Base-by-base conservation (phyloP, 2,888 invertebrate species). In the Volucella inanis region DNA sequence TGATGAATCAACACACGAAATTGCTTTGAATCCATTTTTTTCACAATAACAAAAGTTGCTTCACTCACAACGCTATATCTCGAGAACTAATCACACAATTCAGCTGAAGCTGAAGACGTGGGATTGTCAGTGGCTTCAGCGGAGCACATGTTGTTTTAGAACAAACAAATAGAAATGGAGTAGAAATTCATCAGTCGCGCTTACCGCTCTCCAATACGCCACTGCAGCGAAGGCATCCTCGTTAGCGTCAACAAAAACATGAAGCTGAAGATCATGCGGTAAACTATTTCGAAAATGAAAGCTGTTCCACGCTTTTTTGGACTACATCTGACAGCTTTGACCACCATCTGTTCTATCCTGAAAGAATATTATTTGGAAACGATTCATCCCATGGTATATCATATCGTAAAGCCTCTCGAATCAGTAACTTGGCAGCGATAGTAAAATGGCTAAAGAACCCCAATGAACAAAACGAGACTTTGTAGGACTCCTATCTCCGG, bases 191-290 rank as follows among this genome's bases (percentile, higher is more conserved):
- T 61, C 38, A 22, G 10, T 70, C 68, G 54, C 3, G 11, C 11
- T 12, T 1, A 47, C 0, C 31, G 3, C 14, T 11, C 67, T 43
- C 47, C 67, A 68, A 43, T 68, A 77, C 11, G 76, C 76, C 8
- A 68, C 76, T 2, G 68, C 49, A 11, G 67, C 76, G 41, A 59
- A 62, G 14, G 74, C 64, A 3, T 50, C 61, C 15, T 61, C 61
- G 22, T 52, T 71, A n/a, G 70, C 49, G 38, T 65, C 75, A 2
- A 75, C 75, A 15, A 75, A 75, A 3, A 75, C 39, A 11, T 65
- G 64, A 31, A 74, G 62, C n/a, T 74, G 54, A 1, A 74, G 12
- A 2, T n/a, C n/a, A 3, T 55, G 22, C 2, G 45, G 68, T 41
- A 1, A 22, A 18, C 65, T 41, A 38, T 52, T 67, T 22, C 15